These are phyloP conservation scores for Semotilus atromaculatus DNA, from an alignment of 2,797 vertebrate species.

Conservation along the genomic window DNA sequence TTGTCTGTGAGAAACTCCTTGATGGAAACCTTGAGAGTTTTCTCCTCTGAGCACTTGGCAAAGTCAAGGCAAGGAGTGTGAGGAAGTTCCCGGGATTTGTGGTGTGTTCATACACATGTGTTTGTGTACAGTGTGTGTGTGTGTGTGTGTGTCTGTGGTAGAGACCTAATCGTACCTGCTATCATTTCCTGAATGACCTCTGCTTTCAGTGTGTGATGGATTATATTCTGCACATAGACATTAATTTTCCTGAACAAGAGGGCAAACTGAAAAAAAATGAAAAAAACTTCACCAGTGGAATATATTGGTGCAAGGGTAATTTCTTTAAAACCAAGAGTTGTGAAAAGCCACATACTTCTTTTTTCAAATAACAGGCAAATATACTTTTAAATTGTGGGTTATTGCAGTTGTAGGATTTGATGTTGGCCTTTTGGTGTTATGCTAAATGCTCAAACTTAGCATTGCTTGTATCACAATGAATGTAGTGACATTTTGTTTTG, in stretches of 20 bases:
- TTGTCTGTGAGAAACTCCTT: constrained; percentile 33
- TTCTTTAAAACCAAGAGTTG: constrained; percentile 76
- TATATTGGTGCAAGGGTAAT: constrained; percentile 80
- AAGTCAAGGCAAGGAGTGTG: constrained; percentile 72
- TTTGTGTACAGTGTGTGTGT: constrained; percentile 56
- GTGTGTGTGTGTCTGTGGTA: constrained; percentile 59
- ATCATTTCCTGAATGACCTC: constrained; percentile 87
- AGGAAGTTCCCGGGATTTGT: constrained; percentile 62
- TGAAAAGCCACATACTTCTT: constrained; percentile 1
- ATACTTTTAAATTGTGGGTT: not conserved
- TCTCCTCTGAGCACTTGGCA: constrained; percentile 68
- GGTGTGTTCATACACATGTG: constrained; percentile 43
- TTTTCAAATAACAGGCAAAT: not conserved
- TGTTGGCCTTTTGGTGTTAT: not conserved
- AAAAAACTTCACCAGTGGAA: constrained; percentile 75
- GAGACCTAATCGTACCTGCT: constrained; percentile 80
- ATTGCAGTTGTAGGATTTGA: not conserved
- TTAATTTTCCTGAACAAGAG: constrained; percentile 85
- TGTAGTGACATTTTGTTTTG: not conserved
- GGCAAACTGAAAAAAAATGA: constrained; percentile 64
- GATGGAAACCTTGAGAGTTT: constrained; percentile 46
- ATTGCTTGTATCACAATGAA: not conserved
- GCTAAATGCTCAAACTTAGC: not conserved
- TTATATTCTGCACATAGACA: constrained; percentile 82
- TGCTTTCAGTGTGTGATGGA: constrained; percentile 85